Base-by-base conservation (phyloP, 2,797 vertebrate genomes). In the Vespertilio murinus region DNA sequence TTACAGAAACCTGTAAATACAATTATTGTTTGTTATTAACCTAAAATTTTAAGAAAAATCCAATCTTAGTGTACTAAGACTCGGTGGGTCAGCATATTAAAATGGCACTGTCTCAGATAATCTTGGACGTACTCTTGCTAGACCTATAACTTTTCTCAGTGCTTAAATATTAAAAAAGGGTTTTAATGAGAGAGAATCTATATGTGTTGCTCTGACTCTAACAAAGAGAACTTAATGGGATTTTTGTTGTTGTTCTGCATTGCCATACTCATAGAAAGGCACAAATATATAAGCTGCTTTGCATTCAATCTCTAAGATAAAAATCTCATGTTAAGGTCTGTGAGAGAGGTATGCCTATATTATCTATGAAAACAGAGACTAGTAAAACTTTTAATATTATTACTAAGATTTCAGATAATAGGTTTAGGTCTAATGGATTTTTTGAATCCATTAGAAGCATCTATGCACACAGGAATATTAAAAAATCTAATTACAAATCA, bases 331-430 rank as follows among this genome's bases (percentile, higher is more conserved):
- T 52, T 40, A 71, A 22, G 11, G 10, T 64, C 30, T 78, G 2
- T 89, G 54, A 88, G 64, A 88, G 64, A 81, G 70, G 17, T 40
- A 47, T 69, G 52, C 42, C 22, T 75, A 6, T 89, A 80, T 87
- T 73, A 91, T 82, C 86, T 82, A 69, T 70, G 47, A 92, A 59
- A 88, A 86, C 3, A 30, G 20, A 61, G 47, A 54, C 33, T 45
- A 33, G 61, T 35, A 91, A 93, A 93, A 93, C 71, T 84, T 81
- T 80, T 65, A 86, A 28, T 45, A 82, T 67, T 96, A 83, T 54
- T 93, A 92, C 64, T 92, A 90, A 52, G 33, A 91, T 77, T 96
- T 88, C 33, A 90, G 61, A 65, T 16, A 74, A 83, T 45, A 79
- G 54, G 79, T 75, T 89, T 86, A 94, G 42, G 33, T 93, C 23